Base-by-base conservation (phyloP, 2,113 vertebrate genomes). In the Pterophyllum scalare region DNA sequence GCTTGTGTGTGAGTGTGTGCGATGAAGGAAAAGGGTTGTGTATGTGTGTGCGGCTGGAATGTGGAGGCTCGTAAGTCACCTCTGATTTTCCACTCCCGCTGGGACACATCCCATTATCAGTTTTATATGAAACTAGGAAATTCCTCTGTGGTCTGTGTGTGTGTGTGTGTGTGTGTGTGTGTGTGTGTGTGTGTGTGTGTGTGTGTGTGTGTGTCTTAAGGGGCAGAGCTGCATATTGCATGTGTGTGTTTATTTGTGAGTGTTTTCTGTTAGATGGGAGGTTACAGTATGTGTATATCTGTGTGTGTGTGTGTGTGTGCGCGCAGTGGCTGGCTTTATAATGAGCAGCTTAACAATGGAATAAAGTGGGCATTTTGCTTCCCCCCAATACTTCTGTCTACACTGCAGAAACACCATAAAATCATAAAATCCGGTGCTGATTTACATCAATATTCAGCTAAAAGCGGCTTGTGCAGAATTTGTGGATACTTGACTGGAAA, bases 81-180 rank as follows among this genome's bases (percentile, higher is more conserved):
- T 93, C 91, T 82, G 93, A 95, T 94, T 95, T 96, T 96, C 96
- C 95, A 91, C 93, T 95, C 96, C 95, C 82, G 94, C 95, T 94
- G 95, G 75, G 95, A 91, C 91, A 93, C 92, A 91, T 95, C 94
- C 94, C 94, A 95, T 96, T 96, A 96, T 96, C 94, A 95, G 91
- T 94, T 96, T 96, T 95, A 96, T 95, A 95, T 89, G 93, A 94
- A 94, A 92, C 72, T 84, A 92, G 92, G 90, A 95, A 95, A 95
- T 95, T 95, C 95, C 92, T 94, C 87, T 89, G 91, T 74, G 88
- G 92, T 91, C 72, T 59, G 15, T 65, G 31, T 81, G 75, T 87
- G 60, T 81, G 67, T 79, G 59, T 86, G 83, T 67, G 85, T 80
- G 74, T 76, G 62, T 81, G 80, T 74, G 31, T 82, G 57, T 72